Conservation (phyloP, 2,797 vertebrate genomes). For the Mallotus villosus region DNA sequence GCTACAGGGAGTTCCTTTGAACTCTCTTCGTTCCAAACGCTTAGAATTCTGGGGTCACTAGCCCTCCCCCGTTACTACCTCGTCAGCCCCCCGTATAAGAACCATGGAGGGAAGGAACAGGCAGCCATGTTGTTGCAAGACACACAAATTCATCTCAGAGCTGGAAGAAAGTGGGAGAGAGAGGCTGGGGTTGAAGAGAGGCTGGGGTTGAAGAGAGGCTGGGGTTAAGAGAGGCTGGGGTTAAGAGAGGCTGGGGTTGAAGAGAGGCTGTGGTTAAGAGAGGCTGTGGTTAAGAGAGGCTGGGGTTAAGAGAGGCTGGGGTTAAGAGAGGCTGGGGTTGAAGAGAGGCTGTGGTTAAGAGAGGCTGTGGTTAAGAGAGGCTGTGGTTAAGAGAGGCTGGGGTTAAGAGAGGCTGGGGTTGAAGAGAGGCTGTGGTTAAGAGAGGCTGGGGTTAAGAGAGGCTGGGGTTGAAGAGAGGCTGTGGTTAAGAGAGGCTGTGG, state of each 20-base stretch:
- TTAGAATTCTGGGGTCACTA: conserved; percentile 76
- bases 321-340: conserved; percentile 3
- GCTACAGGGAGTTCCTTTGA: conserved; percentile 82
- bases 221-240: neutral
- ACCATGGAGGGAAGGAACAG: conserved; percentile 60
- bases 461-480: too few relatives aligned
- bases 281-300: too few relatives aligned
- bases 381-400: too few relatives aligned
- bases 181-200: too few relatives aligned
- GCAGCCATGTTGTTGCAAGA: conserved; percentile 64
- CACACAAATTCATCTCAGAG: conserved; percentile 70
- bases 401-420: conserved; percentile 56
- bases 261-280: conserved; percentile 14
- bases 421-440: too few relatives aligned
- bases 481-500: too few relatives aligned
- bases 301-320: conserved; percentile 36
- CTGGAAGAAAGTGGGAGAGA: conserved; percentile 51
- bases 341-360: too few relatives aligned
- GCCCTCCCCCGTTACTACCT: conserved; percentile 34
- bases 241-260: too few relatives aligned
- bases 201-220: too few relatives aligned
- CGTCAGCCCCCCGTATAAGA: conserved; percentile 21
- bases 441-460: too few relatives aligned
- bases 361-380: conserved; percentile 16
- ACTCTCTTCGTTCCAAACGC: conserved; percentile 70